Percentiles rank a stretch among this genome's conserved stretches.
Evolutionary conservation across 2,888 invertebrate species (phyloP).

Genomic region (Rhingia rostrata): DNA sequence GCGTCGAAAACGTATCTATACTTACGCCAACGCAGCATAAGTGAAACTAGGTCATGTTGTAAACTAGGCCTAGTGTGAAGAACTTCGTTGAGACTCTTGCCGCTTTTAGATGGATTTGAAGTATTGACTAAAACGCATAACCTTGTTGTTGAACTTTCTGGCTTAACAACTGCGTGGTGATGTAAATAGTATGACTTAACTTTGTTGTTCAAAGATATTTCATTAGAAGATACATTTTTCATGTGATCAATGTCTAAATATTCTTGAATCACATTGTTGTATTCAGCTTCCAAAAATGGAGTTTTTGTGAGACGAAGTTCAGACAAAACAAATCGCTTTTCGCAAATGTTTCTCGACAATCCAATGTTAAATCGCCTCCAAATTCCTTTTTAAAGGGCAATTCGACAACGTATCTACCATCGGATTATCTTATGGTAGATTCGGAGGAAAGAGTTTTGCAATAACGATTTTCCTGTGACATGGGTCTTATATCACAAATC

Average conservation of each 20-base stretch:
- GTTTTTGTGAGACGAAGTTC: conserved; percentile 10
- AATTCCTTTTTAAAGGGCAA: no score
- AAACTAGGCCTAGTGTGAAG: conserved; percentile 63
- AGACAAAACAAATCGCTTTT: neutral
- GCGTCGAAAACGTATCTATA: conserved; percentile 72
- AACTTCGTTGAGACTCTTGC: conserved; percentile 54
- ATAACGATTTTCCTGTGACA: no score
- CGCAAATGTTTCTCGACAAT: neutral
- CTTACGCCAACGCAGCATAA: no score
- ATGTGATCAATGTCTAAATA: conserved; percentile 6
- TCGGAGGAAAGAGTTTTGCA: no score
- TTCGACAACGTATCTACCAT: no score
- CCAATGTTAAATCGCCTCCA: conserved; percentile 1
- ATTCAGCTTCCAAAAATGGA: neutral
- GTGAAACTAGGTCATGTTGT: conserved; percentile 67
- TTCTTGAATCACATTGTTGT: conserved; percentile 8
- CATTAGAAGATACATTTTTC: no score
- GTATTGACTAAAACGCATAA: conserved; percentile 76
- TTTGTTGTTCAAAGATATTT: neutral
- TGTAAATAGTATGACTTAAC: conserved; percentile 33
- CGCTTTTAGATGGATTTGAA: conserved; percentile 67
- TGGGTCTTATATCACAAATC: no score
- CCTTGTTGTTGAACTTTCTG: conserved; percentile 70
- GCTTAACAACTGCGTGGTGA: conserved; percentile 56
- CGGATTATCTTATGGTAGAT: no score